phyloP scores from a whole-genome alignment of 2,797 vertebrate species.

The Sebastes taczanowskii region DNA sequence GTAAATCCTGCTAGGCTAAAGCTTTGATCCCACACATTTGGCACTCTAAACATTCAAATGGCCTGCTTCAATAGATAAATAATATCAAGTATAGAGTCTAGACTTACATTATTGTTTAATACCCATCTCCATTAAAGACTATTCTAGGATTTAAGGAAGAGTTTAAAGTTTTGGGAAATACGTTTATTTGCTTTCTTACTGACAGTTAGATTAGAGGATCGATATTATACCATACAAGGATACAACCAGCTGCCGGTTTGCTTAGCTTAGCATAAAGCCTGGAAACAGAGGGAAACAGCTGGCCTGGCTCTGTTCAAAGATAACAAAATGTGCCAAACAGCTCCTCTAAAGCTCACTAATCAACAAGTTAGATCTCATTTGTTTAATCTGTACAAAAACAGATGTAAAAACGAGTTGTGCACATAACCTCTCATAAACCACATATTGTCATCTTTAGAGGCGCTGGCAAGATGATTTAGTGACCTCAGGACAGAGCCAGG shows the following conservation, averaged over 20 bases:
- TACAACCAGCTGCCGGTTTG: not conserved
- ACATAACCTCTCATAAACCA: not conserved
- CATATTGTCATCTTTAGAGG: not conserved
- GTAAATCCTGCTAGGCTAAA: constrained; percentile 50
- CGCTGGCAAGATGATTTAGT: not conserved
- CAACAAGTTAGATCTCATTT: not conserved
- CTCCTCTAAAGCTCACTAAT: not conserved
- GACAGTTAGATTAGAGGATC: not conserved
- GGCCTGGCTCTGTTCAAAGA: not conserved
- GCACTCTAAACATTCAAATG: constrained; percentile 47
- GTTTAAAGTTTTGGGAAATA: not conserved
- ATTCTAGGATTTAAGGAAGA: not conserved
- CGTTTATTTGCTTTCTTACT: not conserved
- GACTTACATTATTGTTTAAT: not conserved
- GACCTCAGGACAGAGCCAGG: not conserved
- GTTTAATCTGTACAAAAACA: not conserved
- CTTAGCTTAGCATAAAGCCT: not conserved
- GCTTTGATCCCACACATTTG: constrained; percentile 58
- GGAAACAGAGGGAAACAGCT: not conserved
- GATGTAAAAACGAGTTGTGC: not conserved
- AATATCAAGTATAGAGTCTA: not conserved
- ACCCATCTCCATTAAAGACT: not conserved
- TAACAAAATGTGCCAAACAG: not conserved
- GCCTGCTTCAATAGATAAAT: constrained; percentile 10
- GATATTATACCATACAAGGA: not conserved